phyloP scores from a whole-genome alignment of 2,113 vertebrate genomes.

The Syngnathoides biaculeatus region DNA sequence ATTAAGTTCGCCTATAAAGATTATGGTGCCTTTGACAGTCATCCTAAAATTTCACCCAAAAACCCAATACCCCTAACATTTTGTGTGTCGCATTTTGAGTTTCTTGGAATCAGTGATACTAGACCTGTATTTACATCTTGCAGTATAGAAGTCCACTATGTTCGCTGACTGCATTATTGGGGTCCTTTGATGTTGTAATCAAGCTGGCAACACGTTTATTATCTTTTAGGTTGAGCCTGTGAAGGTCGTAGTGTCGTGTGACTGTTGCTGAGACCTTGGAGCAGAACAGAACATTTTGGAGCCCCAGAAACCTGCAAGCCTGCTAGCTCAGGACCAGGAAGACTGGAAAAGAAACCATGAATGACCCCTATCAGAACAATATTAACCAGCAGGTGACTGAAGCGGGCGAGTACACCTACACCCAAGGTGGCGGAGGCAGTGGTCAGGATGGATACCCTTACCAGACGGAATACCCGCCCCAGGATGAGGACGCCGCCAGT shows the following conservation, averaged over 20 bases:
- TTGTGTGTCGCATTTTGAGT: too few species aligned
- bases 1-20: too few species aligned
- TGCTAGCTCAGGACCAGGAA: neutral
- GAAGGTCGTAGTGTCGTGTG: constrained; percentile 35
- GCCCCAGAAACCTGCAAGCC: neutral
- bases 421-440: constrained; percentile 71
- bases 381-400: constrained; percentile 72
- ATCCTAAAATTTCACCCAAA: too few species aligned
- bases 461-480: constrained; percentile 70
- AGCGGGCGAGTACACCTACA: constrained; percentile 72
- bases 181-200: neutral
- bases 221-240: constrained; percentile 64
- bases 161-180: neutral
- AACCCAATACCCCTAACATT: too few species aligned
- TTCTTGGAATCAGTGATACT: too few species aligned
- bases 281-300: neutral
- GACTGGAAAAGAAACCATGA: constrained; percentile 70
- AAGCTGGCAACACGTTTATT: neutral
- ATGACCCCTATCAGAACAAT: constrained; percentile 80
- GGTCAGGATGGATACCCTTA: constrained; percentile 77
- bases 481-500: constrained; percentile 85
- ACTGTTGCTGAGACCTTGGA: constrained; percentile 45
- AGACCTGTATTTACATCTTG: neutral
- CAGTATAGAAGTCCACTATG: neutral
- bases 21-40: too few species aligned